Evolutionary conservation across 2,113 vertebrate species (phyloP).

Genomic region (Laterallus jamaicensis): DNA sequence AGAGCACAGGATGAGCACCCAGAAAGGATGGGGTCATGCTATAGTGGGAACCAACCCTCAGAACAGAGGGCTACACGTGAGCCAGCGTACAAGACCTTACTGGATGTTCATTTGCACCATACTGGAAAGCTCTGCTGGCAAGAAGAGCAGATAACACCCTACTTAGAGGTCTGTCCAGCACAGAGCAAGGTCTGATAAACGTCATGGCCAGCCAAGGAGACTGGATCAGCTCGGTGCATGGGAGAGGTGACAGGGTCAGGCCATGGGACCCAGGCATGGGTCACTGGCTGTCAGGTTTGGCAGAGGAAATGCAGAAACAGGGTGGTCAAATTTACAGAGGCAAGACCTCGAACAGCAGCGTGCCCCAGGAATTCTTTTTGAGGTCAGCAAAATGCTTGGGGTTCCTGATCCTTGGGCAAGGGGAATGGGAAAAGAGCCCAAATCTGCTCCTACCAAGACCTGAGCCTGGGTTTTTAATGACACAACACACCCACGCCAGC

Average conservation of each 20-base stretch:
- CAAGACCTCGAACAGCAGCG: background rate
- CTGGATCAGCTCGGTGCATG: background rate
- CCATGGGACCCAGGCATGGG: background rate
- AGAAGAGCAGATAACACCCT: background rate
- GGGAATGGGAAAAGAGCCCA: background rate
- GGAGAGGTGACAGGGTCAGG: background rate
- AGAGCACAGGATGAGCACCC: background rate
- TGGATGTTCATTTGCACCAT: background rate
- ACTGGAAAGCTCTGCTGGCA: background rate
- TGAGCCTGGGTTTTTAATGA: rapidly evolving
- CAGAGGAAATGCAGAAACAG: too few relatives aligned
- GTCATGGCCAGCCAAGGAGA: background rate
- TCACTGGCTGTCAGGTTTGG: rapidly evolving
- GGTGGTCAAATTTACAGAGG: background rate
- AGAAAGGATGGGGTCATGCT: rapidly evolving
- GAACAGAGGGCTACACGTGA: background rate
- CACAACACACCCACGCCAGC: rapidly evolving
- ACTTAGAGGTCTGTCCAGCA: background rate
- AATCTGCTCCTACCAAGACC: background rate
- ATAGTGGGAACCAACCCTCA: background rate
- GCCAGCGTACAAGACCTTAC: rapidly evolving
- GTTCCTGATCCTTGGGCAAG: too few relatives aligned
- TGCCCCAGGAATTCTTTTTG: rapidly evolving
- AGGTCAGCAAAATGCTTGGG: background rate
- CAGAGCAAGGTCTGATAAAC: background rate